Percentiles rank a stretch among this genome's conserved stretches.
These are phyloP conservation scores for Laspeyria flexula DNA, from an alignment of 2,888 invertebrate species.

Conservation along the genomic window DNA sequence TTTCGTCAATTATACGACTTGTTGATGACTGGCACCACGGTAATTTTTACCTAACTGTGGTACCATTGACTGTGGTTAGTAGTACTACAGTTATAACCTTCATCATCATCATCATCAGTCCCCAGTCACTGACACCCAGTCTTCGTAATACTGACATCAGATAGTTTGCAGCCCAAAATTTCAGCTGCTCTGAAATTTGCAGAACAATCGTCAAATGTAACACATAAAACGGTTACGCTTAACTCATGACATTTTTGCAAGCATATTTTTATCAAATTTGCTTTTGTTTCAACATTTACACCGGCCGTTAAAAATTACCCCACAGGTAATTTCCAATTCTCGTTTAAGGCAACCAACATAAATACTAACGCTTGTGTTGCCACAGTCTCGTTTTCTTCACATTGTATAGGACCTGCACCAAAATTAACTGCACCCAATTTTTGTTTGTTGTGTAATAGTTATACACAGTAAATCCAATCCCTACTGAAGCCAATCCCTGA, in stretches of 20 bases:
- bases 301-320: constrained; percentile 30
- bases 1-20: too few relatives aligned
- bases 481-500: too few relatives aligned
- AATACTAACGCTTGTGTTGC: constrained; percentile 6
- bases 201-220: constrained; percentile 42
- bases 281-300: constrained; percentile 38
- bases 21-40: too few relatives aligned
- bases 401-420: background rate
- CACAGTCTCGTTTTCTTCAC: background rate
- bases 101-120: too few relatives aligned
- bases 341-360: constrained; percentile 13
- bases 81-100: too few relatives aligned
- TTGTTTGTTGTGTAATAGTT: background rate
- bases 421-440: constrained; percentile 3
- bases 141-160: constrained; percentile 5
- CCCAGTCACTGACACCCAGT: too few relatives aligned
- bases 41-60: too few relatives aligned
- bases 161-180: constrained; percentile 34
- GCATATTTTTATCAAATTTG: constrained; percentile 35
- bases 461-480: too few relatives aligned
- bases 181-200: constrained; percentile 34
- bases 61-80: too few relatives aligned
- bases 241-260: constrained; percentile 38
- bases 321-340: constrained; percentile 20
- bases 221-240: constrained; percentile 29